These are phyloP conservation scores for Mizuhopecten yessoensis DNA, from an alignment of 1,140 invertebrate species.

Conservation along the genomic window DNA sequence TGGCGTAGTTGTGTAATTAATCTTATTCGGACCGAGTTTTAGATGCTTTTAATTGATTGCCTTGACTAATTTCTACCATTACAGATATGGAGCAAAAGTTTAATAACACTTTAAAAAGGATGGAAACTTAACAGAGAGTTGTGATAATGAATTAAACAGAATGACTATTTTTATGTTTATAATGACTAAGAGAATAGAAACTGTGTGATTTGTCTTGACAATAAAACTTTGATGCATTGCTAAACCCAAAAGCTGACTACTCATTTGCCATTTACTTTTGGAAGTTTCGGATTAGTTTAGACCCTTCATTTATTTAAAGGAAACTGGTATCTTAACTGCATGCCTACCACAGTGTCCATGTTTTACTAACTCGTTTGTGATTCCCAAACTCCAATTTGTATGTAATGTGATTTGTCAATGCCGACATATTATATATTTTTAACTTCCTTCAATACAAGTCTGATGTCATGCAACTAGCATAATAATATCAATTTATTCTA, in stretches of 20 bases:
- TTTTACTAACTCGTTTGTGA: background rate
- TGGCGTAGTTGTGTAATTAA: too few species aligned
- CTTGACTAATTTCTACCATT: too few species aligned
- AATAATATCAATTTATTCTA: too few species aligned
- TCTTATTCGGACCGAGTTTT: too few species aligned
- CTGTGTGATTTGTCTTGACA: conserved; percentile 18
- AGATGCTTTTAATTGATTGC: too few species aligned
- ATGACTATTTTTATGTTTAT: too few species aligned
- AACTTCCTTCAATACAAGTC: background rate
- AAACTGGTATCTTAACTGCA: background rate
- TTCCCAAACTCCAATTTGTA: background rate
- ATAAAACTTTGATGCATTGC: conserved; percentile 34
- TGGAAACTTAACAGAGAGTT: too few species aligned
- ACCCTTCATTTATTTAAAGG: background rate
- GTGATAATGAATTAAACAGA: too few species aligned
- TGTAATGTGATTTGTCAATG: too few species aligned
- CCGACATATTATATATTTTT: background rate
- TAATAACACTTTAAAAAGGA: too few species aligned
- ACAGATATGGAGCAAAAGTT: too few species aligned
- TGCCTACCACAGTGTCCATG: too few species aligned
- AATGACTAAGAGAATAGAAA: background rate
- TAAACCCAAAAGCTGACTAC: background rate
- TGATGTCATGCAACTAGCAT: background rate
- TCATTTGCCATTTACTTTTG: background rate
- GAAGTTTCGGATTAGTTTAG: background rate